Base-by-base conservation (phyloP, 2,113 vertebrate species). In the Mesitornis unicolor region DNA sequence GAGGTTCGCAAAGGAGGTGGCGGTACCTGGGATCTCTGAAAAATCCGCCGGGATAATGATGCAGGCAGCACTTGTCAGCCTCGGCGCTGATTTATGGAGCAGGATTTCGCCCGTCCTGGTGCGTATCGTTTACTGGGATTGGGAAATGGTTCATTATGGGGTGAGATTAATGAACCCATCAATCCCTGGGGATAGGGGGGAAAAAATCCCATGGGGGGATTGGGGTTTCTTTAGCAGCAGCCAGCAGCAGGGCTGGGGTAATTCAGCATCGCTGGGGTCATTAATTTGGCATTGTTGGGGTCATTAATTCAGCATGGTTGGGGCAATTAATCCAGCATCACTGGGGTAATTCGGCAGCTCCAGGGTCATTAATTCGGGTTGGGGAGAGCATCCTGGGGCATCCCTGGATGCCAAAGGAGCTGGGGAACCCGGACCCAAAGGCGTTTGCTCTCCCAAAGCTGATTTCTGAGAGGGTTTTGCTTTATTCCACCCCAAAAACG, bases 51-150 rank as follows among this genome's bases (percentile, higher is more conserved):
- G 94, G 90, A 89, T 91, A 79, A 89, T 18, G 96, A 50, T 35
- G 89, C 69, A 17, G 65, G 70, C 60, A 67, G 69, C 93, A 33
- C 69, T 87, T 84, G 80, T 61, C 84, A 54, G 73, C 92, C 84
- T 84, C 69, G 22, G 45, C n/a, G 59, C 93, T 94, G 93, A 91
- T 95, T 95, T 87, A 94, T 76, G 96, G 86, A 93, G 91, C 91
- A 18, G 26, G 63, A 80, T 86, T 56, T 84, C 91, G 0, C 1
- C 89, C 16, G 7, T 73, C 77, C 84, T 5, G 77, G 94, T 92
- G 93, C 38, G 91, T 95, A 87, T 13, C 9, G 82, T 90, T 93
- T 36, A 83, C 63, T 45, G 94, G 75, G 88, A 25, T 61, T 86
- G 88, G 92, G 88, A 92, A 93, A 31, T 20, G 76, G 54, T 83